These are phyloP conservation scores for Vulpes vulpes DNA, from an alignment of 2,113 vertebrate species.

Conservation along the genomic window DNA sequence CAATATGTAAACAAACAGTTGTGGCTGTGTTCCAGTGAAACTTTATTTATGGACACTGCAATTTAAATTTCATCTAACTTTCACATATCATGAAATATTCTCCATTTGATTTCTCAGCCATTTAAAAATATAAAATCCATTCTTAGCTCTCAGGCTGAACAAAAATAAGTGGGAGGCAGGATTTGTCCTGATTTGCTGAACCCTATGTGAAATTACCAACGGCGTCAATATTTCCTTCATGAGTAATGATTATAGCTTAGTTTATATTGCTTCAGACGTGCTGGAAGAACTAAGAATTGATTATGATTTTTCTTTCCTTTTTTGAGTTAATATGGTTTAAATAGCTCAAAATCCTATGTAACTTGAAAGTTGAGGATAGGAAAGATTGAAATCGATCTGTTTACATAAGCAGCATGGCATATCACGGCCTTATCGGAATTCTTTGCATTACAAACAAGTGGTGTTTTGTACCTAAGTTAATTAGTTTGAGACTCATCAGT, in stretches of 20 bases:
- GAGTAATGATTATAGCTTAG: neutral
- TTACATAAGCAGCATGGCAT: neutral
- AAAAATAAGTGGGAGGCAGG: neutral
- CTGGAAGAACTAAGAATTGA: neutral
- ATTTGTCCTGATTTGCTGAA: neutral
- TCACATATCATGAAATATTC: neutral
- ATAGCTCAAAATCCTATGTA: neutral
- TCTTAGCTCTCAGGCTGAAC: neutral
- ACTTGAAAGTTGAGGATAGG: neutral
- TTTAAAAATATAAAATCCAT: neutral
- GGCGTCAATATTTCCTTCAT: neutral
- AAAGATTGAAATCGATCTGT: neutral
- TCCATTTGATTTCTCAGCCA: neutral
- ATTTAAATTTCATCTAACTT: neutral
- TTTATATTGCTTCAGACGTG: neutral
- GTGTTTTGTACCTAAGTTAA: neutral
- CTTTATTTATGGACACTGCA: neutral
- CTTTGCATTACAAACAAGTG: neutral
- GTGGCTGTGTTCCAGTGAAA: neutral
- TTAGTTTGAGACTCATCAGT: neutral
- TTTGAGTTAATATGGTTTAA: constrained; percentile 7
- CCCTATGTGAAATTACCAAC: neutral
- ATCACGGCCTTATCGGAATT: neutral
- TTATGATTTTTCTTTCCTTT: neutral
- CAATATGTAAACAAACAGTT: neutral